Conservation (phyloP, 2,888 invertebrate species). For the Resseliella maxima region DNA sequence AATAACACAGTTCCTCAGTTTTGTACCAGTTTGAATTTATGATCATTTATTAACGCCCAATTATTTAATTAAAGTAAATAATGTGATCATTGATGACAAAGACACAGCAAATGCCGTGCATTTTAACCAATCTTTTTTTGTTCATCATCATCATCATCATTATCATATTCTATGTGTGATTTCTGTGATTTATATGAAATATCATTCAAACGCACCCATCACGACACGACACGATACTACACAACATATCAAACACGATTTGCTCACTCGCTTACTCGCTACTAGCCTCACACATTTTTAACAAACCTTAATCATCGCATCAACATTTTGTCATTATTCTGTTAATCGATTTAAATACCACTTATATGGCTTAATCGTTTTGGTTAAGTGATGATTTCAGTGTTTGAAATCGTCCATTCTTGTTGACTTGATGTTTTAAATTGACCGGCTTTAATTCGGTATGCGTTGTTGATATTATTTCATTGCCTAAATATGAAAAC, state of each 20-base stretch:
- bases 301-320: neutral
- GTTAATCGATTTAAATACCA: conserved; percentile 40
- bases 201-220: conserved; percentile 32
- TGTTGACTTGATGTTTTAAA: neutral
- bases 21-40: conserved; percentile 24
- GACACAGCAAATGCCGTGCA: conserved; percentile 2
- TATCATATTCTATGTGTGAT: conserved; percentile 10
- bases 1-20: conserved; percentile 1
- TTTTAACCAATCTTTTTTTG: neutral
- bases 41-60: conserved; percentile 49
- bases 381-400: conserved; percentile 17
- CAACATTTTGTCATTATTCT: conserved; percentile 6
- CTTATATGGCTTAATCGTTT: conserved; percentile 51
- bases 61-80: conserved; percentile 46
- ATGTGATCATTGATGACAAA: conserved; percentile 31
- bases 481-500: neutral
- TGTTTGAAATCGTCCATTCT: neutral
- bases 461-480: neutral
- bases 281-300: neutral
- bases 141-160: neutral
- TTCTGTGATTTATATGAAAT: conserved; percentile 45
- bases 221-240: neutral
- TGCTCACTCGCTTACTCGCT: neutral
- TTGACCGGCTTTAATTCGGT: neutral
- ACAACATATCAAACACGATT: neutral